Evolutionary conservation across 2,888 invertebrate genomes (phyloP).

Genomic region (Ophonus ardosiacus): DNA sequence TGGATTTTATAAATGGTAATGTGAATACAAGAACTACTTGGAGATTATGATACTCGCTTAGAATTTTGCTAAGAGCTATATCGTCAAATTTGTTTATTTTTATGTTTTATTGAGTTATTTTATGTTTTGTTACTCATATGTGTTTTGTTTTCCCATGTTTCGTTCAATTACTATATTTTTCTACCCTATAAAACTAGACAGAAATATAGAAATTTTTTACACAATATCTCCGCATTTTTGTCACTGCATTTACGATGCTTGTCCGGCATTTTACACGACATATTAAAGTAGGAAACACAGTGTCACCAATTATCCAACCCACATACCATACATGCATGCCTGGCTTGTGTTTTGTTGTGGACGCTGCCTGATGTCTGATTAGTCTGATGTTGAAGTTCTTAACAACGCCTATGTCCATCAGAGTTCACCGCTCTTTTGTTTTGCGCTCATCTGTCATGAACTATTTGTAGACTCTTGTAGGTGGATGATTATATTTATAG

Average conservation of each 20-base stretch:
- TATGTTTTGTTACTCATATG: too few relatives aligned
- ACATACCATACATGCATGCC: conserved; percentile 13
- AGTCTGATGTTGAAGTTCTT: not conserved
- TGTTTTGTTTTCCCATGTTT: too few relatives aligned
- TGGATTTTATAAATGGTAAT: too few relatives aligned
- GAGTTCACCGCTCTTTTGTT: conserved; percentile 17
- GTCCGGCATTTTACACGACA: not conserved
- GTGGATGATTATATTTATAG: not conserved
- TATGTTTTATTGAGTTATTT: too few relatives aligned
- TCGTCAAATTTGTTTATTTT: too few relatives aligned
- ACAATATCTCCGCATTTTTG: not conserved
- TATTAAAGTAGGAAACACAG: not conserved
- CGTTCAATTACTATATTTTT: too few relatives aligned
- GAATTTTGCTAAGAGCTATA: too few relatives aligned
- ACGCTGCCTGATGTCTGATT: not conserved
- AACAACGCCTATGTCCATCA: conserved; percentile 4
- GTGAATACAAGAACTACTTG: too few relatives aligned
- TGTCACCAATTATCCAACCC: conserved; percentile 8
- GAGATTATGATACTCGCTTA: too few relatives aligned
- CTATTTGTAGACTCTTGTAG: not conserved
- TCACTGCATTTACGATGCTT: not conserved
- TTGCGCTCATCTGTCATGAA: not conserved
- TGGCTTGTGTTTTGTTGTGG: not conserved
- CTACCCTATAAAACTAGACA: too few relatives aligned
- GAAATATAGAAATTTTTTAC: too few relatives aligned